Conservation (phyloP, 1,140 invertebrate genomes). For the Drosophila subpulchrella region DNA sequence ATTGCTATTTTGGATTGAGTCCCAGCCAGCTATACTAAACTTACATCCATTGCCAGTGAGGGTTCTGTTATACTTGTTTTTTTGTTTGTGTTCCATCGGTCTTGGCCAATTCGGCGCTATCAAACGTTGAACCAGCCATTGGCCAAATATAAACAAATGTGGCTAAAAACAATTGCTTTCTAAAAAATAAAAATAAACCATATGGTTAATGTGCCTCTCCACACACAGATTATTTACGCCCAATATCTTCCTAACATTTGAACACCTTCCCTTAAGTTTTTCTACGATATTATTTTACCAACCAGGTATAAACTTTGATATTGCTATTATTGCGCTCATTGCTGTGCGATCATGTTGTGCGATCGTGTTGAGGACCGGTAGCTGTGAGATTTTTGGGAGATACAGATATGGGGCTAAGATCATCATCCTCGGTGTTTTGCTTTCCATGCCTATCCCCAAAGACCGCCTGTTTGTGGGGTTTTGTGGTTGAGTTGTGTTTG, state of each 20-base stretch:
- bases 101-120: not conserved
- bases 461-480: not conserved
- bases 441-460: not conserved
- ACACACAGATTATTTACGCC: no score
- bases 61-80: not conserved
- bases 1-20: not conserved
- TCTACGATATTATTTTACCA: no score
- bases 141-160: no score
- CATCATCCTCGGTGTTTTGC: not conserved
- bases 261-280: no score
- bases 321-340: not conserved
- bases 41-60: not conserved
- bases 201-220: no score
- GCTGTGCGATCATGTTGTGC: conserved; percentile 1
- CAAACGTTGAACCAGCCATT: not conserved
- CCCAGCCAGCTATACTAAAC: not conserved
- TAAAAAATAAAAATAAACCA: not conserved
- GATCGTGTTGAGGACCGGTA: not conserved
- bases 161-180: not conserved
- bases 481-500: not conserved
- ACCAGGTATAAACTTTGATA: no score
- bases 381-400: not conserved
- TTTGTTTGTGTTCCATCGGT: not conserved
- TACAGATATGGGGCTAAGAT: not conserved
- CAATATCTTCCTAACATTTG: no score